Evolutionary conservation across 2,888 invertebrate species (phyloP).

Genomic region (Zeuzera pyrina): DNA sequence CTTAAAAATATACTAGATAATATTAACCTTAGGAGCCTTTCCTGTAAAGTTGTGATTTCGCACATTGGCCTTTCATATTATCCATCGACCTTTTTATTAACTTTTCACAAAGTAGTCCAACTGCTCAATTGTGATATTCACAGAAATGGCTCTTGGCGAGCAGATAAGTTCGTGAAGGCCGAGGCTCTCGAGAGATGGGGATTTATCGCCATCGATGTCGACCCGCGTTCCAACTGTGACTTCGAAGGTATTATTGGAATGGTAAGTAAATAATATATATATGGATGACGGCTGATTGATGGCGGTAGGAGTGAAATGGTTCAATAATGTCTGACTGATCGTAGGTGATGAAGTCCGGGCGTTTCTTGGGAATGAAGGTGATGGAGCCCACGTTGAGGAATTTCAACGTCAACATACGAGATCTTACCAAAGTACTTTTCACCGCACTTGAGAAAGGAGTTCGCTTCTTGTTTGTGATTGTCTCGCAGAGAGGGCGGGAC

Average conservation of each 20-base stretch:
- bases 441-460: conserved; percentile 29
- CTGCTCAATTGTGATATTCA: too few relatives aligned
- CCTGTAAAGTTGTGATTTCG: too few relatives aligned
- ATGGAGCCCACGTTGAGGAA: conserved; percentile 23
- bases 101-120: too few relatives aligned
- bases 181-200: conserved; percentile 45
- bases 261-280: too few relatives aligned
- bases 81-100: too few relatives aligned
- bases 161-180: conserved; percentile 55
- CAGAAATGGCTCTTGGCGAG: conserved; percentile 49
- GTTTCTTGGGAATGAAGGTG: conserved; percentile 44
- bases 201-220: conserved; percentile 38
- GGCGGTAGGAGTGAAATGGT: too few relatives aligned
- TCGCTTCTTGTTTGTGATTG: conserved; percentile 75
- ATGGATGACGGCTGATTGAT: too few relatives aligned
- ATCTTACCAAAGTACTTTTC: conserved; percentile 26
- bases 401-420: conserved; percentile 28
- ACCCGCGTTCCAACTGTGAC: conserved; percentile 22
- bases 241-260: conserved; percentile 24
- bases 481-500: conserved; percentile 56
- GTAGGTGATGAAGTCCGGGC: conserved; percentile 37
- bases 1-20: too few relatives aligned
- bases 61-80: too few relatives aligned
- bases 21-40: too few relatives aligned
- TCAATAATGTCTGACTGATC: too few relatives aligned